A percentile compares a stretch with the other conserved stretches of the same genome.
These are phyloP conservation scores for Saturnia pavonia DNA, from an alignment of 2,888 invertebrate genomes.

Conservation along the genomic window DNA sequence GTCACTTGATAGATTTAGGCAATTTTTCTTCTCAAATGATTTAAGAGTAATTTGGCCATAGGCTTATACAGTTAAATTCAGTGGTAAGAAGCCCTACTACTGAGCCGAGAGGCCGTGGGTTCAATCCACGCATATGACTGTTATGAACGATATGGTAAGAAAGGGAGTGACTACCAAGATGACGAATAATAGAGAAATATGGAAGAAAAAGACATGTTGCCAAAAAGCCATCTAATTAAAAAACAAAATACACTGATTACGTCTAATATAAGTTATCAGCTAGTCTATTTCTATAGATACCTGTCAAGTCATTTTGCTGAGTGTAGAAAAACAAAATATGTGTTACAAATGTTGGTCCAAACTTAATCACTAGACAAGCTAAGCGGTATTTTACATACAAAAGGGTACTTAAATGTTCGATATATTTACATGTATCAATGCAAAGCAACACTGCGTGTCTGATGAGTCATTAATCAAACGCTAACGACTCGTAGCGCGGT, in stretches of 20 bases:
- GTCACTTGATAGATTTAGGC: slow-evolving; percentile 32
- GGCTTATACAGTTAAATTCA: not conserved
- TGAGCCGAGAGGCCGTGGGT: too few relatives aligned
- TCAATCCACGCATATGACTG: too few relatives aligned
- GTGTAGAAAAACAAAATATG: not conserved
- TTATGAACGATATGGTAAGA: too few relatives aligned
- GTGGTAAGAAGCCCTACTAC: too few relatives aligned
- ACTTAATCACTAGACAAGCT: not conserved
- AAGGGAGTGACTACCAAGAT: too few relatives aligned
- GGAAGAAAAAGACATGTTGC: too few relatives aligned
- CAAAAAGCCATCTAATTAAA: too few relatives aligned
- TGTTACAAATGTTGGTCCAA: not conserved
- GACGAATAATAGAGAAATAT: too few relatives aligned
- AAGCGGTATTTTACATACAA: not conserved
- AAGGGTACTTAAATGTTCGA: slow-evolving; percentile 4
- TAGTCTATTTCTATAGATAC: too few relatives aligned
- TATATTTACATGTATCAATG: slow-evolving; percentile 7
- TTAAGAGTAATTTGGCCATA: not conserved
- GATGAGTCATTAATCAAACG: slow-evolving; percentile 14
- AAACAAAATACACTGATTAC: too few relatives aligned
- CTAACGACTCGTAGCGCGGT: slow-evolving; percentile 11
- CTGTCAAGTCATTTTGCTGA: too few relatives aligned
- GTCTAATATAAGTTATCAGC: too few relatives aligned
- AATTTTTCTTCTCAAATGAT: slow-evolving; percentile 26
- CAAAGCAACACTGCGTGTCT: slow-evolving; percentile 8